These are phyloP conservation scores for Arctocebus calabarensis DNA, from an alignment of 2,797 vertebrate genomes.

Conservation along the genomic window DNA sequence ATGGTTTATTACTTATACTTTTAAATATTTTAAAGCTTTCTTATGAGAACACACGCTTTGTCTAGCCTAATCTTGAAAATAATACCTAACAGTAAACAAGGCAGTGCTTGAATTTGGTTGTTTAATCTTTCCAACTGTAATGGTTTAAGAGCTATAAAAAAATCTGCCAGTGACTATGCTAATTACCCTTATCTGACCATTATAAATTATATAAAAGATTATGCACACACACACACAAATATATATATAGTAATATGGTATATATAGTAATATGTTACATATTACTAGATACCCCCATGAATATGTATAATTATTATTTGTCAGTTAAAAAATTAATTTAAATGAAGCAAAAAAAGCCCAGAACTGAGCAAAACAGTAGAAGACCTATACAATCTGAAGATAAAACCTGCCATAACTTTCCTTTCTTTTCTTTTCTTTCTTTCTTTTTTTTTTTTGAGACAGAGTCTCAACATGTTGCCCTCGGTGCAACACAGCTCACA, in stretches of 20 bases:
- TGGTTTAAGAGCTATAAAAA: neutral
- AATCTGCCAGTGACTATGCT: neutral
- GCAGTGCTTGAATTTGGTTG: neutral
- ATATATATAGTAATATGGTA: no score
- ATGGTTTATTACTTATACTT: neutral
- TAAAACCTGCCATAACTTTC: neutral
- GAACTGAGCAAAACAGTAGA: neutral
- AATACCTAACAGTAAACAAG: neutral
- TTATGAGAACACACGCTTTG: neutral
- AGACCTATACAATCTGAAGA: conserved; percentile 11
- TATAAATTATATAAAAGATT: neutral
- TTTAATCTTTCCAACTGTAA: conserved; percentile 45
- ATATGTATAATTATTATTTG: neutral
- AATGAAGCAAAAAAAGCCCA: neutral
- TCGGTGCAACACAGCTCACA: no score
- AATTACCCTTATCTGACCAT: neutral
- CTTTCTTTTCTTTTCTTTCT: no score
- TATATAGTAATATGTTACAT: no score
- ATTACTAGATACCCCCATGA: neutral
- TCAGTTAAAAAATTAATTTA: neutral
- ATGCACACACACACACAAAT: no score
- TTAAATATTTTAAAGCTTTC: neutral
- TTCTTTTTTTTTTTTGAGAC: no score
- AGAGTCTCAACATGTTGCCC: no score
- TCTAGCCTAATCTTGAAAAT: neutral